A percentile compares a stretch with the other conserved stretches of the same genome.
These are phyloP conservation scores for Gallinago stenura DNA, from an alignment of 2,797 vertebrate genomes.

Conservation along the genomic window DNA sequence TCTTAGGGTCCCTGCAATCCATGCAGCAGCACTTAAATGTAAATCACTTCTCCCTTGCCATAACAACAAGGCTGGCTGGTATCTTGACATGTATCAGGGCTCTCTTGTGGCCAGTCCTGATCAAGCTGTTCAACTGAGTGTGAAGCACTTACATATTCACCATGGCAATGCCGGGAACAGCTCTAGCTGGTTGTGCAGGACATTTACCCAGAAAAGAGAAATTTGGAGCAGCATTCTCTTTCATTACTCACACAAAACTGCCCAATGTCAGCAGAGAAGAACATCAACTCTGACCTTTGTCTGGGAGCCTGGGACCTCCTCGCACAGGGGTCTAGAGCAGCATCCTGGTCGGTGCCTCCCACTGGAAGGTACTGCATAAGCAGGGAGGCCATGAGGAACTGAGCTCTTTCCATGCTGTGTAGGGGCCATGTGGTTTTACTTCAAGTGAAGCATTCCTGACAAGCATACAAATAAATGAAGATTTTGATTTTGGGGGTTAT, in stretches of 20 bases:
- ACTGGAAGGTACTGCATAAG: background rate
- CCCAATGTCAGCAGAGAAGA: background rate
- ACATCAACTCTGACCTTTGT: background rate
- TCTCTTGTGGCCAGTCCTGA: background rate
- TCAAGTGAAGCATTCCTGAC: background rate
- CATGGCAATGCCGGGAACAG: background rate
- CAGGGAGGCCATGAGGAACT: background rate
- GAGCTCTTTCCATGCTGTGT: background rate
- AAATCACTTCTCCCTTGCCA: background rate
- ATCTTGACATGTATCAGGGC: background rate
- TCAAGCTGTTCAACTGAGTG: rapidly evolving
- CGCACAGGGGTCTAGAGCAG: background rate
- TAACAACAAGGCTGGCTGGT: background rate
- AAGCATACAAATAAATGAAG: background rate
- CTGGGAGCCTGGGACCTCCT: background rate
- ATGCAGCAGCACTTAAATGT: background rate
- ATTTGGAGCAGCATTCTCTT: background rate
- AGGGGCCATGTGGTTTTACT: background rate
- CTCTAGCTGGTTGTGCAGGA: background rate
- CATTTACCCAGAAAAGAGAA: background rate
- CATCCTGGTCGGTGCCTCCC: background rate
- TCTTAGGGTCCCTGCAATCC: background rate
- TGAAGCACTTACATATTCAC: background rate
- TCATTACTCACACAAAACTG: background rate
- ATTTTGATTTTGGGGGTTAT: background rate